Evolutionary conservation across 2,113 vertebrate species (phyloP), one percentile per base, ranked within the genome.

Genomic region (Cyprinodon variegatus): DNA sequence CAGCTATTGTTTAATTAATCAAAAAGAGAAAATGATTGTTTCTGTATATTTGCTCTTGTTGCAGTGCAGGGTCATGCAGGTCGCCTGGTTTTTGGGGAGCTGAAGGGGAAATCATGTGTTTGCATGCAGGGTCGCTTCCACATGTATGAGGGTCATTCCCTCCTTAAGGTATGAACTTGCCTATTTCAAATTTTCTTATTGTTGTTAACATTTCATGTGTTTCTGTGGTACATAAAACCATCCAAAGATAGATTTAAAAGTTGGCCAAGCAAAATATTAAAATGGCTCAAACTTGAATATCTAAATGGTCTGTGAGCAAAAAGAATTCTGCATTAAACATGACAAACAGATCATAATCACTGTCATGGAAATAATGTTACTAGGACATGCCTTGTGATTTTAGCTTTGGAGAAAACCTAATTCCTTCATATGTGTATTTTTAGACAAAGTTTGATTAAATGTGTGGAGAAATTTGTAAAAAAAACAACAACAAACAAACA

Each of bases 61-160:
- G 43, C 84, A 95, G 94, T 95, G 46, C 88, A 94, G 78, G 95
- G 95, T 65, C 95, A 95, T 59, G 91, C 91, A 60, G 94, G 95
- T 11, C 89, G 77, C 13, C 90, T 95, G 69, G 93, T 95, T 41
- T 95, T 95, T 8, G 95, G 95, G 37, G 89, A 94, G 67, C 89
- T 95, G 77, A 93, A 91, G 64, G 95, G 93, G 74, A 95, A 93
- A 81, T 83, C 90, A 0, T 96, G 95, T n/a, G 95, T 96, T 40
- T 95, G 94, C 81, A 96, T 96, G 95, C 95, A 96, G 89, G 95
- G 95, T 1, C 93, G 95, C n/a, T 96, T 96, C 85, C 95, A 96
- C 86, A 90, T 95, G 92, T 96, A 95, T 70, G 95, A 96, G 81
- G 95, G 95, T 82, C 93, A 96, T 87, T 88, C 94, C 0, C 92